Base-by-base conservation (phyloP, 1,140 invertebrate species). In the Lysiphlebus fabarum region DNA sequence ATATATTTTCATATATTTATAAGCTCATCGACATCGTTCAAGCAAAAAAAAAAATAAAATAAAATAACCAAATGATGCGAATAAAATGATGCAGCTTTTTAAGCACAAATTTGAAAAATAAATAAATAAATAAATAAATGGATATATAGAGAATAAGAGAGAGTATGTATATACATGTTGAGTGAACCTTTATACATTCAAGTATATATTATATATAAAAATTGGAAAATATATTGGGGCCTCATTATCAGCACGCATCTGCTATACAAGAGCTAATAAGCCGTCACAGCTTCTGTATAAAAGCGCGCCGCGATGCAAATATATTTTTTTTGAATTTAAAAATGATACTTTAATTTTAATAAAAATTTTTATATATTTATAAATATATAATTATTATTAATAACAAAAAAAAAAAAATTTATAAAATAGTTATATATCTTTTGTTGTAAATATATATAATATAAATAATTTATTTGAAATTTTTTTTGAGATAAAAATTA, bases 181-280 rank as follows among this genome's bases (percentile, higher is more conserved):
- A 26, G 17, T 26, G 38, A 41, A 11, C 33, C 34, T 58, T 38
- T 47, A 42, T 47, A 43, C 43, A 42, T 45, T 44, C 58, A 50
- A 37, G 47, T 11, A 53, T 58, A 68, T 66, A 74, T 73, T 74
- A 75, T 73, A 69, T 69, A 68, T 65, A 69, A 70, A 72, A 62
- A 62, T 62, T 58, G 70, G 67, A 71, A 26, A 26, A 26, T 26
- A 26, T 26, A 26, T 26, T 73, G 70, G 66, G 67, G 56, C 68
- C 73, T 78, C 74, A 76, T 78, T 78, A 78, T 70, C 70, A 63
- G 70, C 75, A 78, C 74, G 75, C 76, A 78, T 73, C 75, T 77
- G 76, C 74, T 71, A n/a, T n/a, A 59, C 59, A 60, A 62, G 63
- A 62, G 66, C 73, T 78, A 78, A 78, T 78, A 78, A 78, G 75